A percentile compares a stretch with the other conserved stretches of the same genome.
phyloP scores from a whole-genome alignment of 2,888 invertebrate species.

The Sphaerophoria taeniata region DNA sequence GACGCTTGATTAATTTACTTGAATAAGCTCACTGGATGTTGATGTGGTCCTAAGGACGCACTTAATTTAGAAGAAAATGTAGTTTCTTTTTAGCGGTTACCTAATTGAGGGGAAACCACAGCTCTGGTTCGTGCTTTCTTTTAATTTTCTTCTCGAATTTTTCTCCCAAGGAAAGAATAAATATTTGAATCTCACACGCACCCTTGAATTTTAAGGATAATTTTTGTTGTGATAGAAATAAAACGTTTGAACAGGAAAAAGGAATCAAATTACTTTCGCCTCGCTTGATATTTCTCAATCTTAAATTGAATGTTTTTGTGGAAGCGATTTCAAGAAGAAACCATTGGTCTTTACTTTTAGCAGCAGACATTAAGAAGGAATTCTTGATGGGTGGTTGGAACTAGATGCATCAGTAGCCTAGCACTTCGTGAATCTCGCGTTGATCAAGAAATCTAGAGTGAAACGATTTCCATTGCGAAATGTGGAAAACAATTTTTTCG shows the following conservation, averaged over 20 bases:
- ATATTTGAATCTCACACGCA: conserved; percentile 72
- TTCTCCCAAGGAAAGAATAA: conserved; percentile 53
- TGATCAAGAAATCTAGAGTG: too few relatives aligned
- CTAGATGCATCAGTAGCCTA: too few relatives aligned
- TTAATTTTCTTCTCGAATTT: background rate
- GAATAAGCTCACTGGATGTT: conserved; percentile 49
- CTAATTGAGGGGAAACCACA: conserved; percentile 44
- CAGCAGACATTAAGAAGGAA: too few relatives aligned
- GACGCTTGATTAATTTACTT: conserved; percentile 70
- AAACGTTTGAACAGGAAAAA: conserved; percentile 22
- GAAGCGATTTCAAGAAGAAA: too few relatives aligned
- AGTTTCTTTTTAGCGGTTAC: conserved; percentile 12
- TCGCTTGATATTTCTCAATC: conserved; percentile 58
- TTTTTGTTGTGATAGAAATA: conserved; percentile 38
- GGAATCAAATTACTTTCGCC: conserved; percentile 52
- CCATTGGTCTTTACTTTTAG: too few relatives aligned
- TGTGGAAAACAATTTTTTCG: too few relatives aligned
- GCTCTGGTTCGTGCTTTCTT: conserved; percentile 44
- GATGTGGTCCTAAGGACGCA: conserved; percentile 53
- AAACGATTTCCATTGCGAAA: too few relatives aligned
- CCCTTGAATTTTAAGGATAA: conserved; percentile 58
- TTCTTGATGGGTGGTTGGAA: too few relatives aligned
- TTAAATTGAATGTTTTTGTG: background rate
- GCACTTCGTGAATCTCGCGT: too few relatives aligned
- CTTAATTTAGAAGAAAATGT: conserved; percentile 68